phyloP scores from a whole-genome alignment of 2,888 invertebrate species.

The Mechanitis messenoides region DNA sequence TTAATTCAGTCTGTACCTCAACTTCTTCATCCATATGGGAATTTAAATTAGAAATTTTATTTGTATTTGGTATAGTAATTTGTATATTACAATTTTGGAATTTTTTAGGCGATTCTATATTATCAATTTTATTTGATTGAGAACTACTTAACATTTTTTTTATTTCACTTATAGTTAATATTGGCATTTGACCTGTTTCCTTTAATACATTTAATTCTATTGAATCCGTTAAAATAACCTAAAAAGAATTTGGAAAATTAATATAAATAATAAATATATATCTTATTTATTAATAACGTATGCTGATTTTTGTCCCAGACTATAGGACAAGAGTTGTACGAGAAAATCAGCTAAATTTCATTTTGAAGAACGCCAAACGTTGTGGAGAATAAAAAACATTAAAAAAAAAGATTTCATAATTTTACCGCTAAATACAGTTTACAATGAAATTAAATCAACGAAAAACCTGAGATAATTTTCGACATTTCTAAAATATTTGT shows the following conservation, averaged over 20 bases:
- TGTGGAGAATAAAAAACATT: too few species aligned
- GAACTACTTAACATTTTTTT: slow-evolving; percentile 33
- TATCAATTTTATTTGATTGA: slow-evolving; percentile 7
- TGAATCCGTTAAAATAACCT: slow-evolving; percentile 49
- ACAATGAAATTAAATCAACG: too few species aligned
- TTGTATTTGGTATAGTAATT: slow-evolving; percentile 32
- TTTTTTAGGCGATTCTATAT: neutral
- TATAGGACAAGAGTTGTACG: too few species aligned
- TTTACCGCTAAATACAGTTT: too few species aligned
- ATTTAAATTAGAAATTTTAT: slow-evolving; percentile 1
- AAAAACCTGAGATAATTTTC: too few species aligned
- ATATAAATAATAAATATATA: slow-evolving; percentile 7
- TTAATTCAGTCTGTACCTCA: neutral
- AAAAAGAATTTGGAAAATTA: slow-evolving; percentile 20
- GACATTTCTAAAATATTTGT: too few species aligned
- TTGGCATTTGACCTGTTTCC: slow-evolving; percentile 30
- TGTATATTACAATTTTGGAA: slow-evolving; percentile 18
- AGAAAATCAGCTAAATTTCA: too few species aligned
- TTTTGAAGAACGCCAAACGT: too few species aligned
- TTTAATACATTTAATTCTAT: slow-evolving; percentile 35
- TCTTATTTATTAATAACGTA: slow-evolving; percentile 12
- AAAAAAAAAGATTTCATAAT: too few species aligned
- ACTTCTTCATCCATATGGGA: neutral
- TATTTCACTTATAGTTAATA: slow-evolving; percentile 40
- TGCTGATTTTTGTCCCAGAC: too few species aligned